These are phyloP conservation scores for Melanogrammus aeglefinus DNA, from an alignment of 2,797 vertebrate species.

Conservation along the genomic window DNA sequence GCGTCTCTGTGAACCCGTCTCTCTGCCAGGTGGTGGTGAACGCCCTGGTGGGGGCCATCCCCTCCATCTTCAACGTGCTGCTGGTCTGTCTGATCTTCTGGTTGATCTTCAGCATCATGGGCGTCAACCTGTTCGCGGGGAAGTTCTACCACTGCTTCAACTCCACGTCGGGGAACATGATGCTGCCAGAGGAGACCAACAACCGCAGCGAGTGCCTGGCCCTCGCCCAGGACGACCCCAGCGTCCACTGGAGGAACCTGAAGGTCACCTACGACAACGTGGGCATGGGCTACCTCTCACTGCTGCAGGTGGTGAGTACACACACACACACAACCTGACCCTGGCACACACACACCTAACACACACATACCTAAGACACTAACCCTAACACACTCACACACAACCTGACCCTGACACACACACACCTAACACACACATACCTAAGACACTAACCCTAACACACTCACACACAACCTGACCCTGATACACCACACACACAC, in stretches of 20 bases:
- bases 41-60: conserved; percentile 88
- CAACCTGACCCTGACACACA: no score
- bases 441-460: background rate
- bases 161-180: conserved; percentile 70
- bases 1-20: background rate
- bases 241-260: conserved; percentile 84
- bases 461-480: background rate
- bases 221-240: conserved; percentile 54
- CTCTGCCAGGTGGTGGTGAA: conserved; percentile 57
- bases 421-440: background rate
- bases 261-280: conserved; percentile 94
- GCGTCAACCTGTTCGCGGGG: conserved; percentile 92
- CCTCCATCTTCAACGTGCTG: conserved; percentile 93
- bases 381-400: no score
- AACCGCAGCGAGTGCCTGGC: conserved; percentile 80
- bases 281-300: conserved; percentile 89
- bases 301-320: conserved; percentile 90
- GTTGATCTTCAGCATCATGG: conserved; percentile 98
- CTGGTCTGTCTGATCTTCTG: conserved; percentile 95
- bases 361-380: background rate
- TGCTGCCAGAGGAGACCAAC: conserved; percentile 63
- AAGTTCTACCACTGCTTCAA: conserved; percentile 90
- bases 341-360: background rate
- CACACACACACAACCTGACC: background rate
- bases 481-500: no score